A percentile compares a stretch with the other conserved stretches of the same genome.
Evolutionary conservation across 2,113 vertebrate species (phyloP).

Genomic region (Lathamus discolor): DNA sequence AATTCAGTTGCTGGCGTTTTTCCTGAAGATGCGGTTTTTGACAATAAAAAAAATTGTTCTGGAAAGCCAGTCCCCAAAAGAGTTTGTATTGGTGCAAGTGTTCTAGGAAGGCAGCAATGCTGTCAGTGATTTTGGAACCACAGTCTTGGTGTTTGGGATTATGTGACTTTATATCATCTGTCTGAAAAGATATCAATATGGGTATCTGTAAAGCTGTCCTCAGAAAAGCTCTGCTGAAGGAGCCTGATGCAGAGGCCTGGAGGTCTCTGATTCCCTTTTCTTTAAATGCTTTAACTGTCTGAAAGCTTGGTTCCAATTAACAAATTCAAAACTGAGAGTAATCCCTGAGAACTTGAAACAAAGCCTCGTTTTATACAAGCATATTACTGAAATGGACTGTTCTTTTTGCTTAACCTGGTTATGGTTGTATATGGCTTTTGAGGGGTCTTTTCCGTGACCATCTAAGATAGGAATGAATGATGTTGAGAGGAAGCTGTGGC

Average conservation of each 20-base stretch:
- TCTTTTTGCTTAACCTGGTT: background rate
- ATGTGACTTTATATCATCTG: background rate
- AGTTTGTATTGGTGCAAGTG: background rate
- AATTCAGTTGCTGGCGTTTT: background rate
- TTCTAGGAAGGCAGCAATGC: background rate
- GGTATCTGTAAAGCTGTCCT: background rate
- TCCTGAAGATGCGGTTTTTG: background rate
- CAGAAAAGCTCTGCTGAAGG: background rate
- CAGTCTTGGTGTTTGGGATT: background rate
- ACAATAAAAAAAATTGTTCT: background rate
- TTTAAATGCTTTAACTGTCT: background rate
- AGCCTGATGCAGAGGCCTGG: background rate
- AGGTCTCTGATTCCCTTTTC: background rate
- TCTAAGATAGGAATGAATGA: background rate
- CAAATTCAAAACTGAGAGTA: background rate
- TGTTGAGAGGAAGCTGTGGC: background rate
- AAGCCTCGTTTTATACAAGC: background rate
- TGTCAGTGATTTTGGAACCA: background rate
- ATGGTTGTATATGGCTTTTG: background rate
- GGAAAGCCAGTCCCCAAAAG: background rate
- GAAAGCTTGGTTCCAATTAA: constrained; percentile 1
- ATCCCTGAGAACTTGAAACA: background rate
- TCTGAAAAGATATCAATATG: background rate
- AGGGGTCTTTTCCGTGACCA: background rate
- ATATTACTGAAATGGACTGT: background rate